These are phyloP conservation scores for Sebastes elongatus DNA, from an alignment of 2,797 vertebrate genomes.

Conservation along the genomic window DNA sequence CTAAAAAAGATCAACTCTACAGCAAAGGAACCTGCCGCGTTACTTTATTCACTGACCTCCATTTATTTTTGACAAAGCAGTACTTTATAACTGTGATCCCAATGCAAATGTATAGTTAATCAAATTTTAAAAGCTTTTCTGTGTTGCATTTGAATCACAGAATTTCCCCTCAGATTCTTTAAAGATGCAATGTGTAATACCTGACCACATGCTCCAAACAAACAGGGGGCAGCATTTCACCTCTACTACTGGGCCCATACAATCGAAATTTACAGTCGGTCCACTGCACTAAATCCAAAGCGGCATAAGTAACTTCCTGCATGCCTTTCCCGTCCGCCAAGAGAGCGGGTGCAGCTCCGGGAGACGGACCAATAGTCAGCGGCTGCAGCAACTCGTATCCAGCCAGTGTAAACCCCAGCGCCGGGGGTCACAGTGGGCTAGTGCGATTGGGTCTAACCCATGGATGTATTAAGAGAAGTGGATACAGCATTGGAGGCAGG, in stretches of 20 bases:
- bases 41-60: not conserved
- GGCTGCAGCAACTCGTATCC: too few species aligned
- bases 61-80: not conserved
- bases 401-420: too few species aligned
- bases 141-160: not conserved
- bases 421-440: too few species aligned
- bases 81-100: not conserved
- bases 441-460: too few species aligned
- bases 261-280: not conserved
- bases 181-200: not conserved
- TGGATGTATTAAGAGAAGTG: too few species aligned
- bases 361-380: too few species aligned
- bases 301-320: not conserved
- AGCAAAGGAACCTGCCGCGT: not conserved
- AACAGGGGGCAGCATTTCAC: not conserved
- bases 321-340: too few species aligned
- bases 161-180: not conserved
- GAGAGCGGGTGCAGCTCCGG: too few species aligned
- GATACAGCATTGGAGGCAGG: not conserved
- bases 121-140: not conserved
- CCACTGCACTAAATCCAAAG: too few species aligned
- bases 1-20: not conserved
- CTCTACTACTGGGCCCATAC: not conserved
- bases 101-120: not conserved
- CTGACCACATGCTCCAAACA: not conserved